Evolutionary conservation across 1,140 invertebrate genomes (phyloP), one percentile per base, ranked within the genome.

Genomic region (Cyphomyrmex costatus): DNA sequence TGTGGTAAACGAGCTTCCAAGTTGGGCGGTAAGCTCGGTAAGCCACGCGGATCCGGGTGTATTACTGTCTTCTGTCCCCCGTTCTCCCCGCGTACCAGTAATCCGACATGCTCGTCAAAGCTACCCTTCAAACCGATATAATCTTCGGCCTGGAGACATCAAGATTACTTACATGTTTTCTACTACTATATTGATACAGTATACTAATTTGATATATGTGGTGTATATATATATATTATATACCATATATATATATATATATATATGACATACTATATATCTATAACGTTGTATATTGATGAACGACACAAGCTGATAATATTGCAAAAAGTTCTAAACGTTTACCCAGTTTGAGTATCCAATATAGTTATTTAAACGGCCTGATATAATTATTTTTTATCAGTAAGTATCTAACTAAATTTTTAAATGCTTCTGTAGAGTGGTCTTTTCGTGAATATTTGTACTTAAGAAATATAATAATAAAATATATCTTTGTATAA

Each of bases 41-140:
- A 90, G 70, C 92, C 90, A 56, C 93, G 91, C 10, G 93, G 93
- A 92, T 94, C 94, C 36, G 92, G 88, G 63, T 92, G 91, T 87
- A 92, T 90, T 73, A 89, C 86, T 42, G 78, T 87, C 89, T 92
- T 92, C 86, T 83, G 92, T 68, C 88, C 90, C 10, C 87, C 89
- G 19, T 91, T 89, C 51, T 89, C 90, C 4, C 91, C 93, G 0
- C 85, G 93, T 65, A 94, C 92, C 60, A 95, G 82, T 63, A 95
- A 85, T 7, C 94, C 94, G 21, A 95, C 88, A 65, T 94, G 94
- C 53, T 95, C 94, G 77, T 95, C 95, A 71, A 95, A 94, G 78
- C 93, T 93, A 46, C 93, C 93, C 86, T 94, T 95, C 85, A 95
- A 91, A 70, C 93, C 93, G 33, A 91, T 91, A 68, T 95, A 95